Evolutionary conservation across 2,888 invertebrate genomes (phyloP), one percentile per base, ranked within the genome.

Genomic region (Dicranocentrus wangi): DNA sequence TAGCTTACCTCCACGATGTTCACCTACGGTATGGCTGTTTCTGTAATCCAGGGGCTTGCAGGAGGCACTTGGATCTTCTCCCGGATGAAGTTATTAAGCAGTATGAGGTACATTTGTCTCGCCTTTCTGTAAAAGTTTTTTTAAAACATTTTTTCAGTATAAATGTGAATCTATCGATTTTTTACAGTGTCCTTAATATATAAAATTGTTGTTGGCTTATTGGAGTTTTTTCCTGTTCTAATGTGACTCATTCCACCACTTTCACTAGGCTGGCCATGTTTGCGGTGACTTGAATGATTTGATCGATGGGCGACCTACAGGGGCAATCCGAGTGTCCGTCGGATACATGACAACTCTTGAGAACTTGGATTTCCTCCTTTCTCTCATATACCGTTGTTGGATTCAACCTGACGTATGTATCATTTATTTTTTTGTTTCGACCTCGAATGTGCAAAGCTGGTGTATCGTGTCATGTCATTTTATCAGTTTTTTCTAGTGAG

Each of bases 21-120:
- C 93, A 93, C 86, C 88, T 99, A 51, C 91, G 99, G 83, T 96
- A 96, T 0, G 99, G 99, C 0, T 98, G 98, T 88, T 97, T 98
- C 88, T 99, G 99, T 89, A 99, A 99, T 90, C 94, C 97, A 1
- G 99, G 98, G 15, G 94, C 97, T 1, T 98, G 98, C 88, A 95
- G 97, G 88, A 90, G 92, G 65, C 94, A 94, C 87, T 90, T 98
- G 60, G 89, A 90, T 7, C 90, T 96, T 8, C 90, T 92, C 0
- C 91, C 93, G 69, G 90, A 91, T 15, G 93, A 94, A 73, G 90
- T 97, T 85, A 92, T 92, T 86, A 90, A 92, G 32, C 94, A 97
- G 88, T 96, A 93, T 88, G 91, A 94, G 88, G 87, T 87, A 83
- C 61, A 61, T 15, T n/a, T 58, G 10, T 3, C 3, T 1, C 3